Percentiles rank a stretch among this genome's conserved stretches.
These are phyloP conservation scores for Drosophila ochracea DNA, from an alignment of 2,888 invertebrate genomes.

Conservation along the genomic window DNA sequence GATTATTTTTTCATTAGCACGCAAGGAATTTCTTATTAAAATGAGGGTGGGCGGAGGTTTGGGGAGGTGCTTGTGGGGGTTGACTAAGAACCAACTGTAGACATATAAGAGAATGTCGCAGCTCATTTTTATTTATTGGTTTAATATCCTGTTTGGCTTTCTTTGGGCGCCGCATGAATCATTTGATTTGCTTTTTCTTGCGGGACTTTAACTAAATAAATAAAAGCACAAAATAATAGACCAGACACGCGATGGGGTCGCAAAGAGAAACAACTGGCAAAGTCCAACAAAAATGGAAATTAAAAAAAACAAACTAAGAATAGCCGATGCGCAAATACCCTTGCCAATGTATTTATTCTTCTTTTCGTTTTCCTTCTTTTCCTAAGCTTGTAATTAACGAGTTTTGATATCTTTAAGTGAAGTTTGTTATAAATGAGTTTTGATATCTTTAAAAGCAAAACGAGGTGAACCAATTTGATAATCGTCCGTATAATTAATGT, in stretches of 20 bases:
- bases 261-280: constrained; percentile 10
- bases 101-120: constrained; percentile 70
- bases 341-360: background rate
- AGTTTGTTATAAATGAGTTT: background rate
- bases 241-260: constrained; percentile 33
- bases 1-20: constrained; percentile 79
- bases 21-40: constrained; percentile 49
- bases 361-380: background rate
- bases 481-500: background rate
- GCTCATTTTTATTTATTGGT: constrained; percentile 77
- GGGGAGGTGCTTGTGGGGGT: constrained; percentile 9
- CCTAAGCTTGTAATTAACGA: background rate
- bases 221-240: constrained; percentile 18
- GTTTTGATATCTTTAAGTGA: background rate
- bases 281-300: constrained; percentile 21
- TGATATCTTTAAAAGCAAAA: background rate
- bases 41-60: background rate
- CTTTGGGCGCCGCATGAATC: constrained; percentile 48
- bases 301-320: too few relatives aligned
- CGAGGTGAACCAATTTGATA: background rate
- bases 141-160: constrained; percentile 49
- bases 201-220: constrained; percentile 12
- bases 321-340: constrained; percentile 1
- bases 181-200: constrained; percentile 31
- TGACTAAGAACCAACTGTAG: constrained; percentile 1